Conservation (phyloP, 2,113 vertebrate species). For the Ptilorrhoa leucosticta region DNA sequence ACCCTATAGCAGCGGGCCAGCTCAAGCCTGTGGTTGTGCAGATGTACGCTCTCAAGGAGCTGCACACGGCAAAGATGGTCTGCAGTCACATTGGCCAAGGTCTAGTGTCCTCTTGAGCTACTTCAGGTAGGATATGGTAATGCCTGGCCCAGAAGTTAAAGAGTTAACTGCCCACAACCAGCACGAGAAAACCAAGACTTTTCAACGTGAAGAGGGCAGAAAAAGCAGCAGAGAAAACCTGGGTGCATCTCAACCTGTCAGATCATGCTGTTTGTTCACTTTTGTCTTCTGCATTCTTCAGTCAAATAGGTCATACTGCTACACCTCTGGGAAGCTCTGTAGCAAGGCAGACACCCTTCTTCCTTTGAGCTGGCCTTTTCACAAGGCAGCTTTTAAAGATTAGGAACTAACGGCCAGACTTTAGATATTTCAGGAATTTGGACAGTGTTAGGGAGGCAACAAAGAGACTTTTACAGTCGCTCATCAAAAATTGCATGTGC, state of each 20-base stretch:
- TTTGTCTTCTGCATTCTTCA: background rate
- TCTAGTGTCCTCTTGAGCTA: background rate
- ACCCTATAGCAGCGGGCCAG: background rate
- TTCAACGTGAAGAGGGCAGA: background rate
- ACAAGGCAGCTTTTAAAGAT: constrained; percentile 21
- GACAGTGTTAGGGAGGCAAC: background rate
- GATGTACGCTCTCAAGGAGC: background rate
- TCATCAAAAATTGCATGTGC: background rate
- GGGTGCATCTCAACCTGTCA: background rate
- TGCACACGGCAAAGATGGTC: background rate
- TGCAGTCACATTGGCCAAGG: background rate
- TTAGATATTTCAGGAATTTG: background rate
- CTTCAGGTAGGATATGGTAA: background rate
- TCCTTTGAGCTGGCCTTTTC: background rate
- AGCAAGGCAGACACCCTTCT: background rate
- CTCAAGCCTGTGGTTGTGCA: background rate
- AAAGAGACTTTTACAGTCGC: background rate
- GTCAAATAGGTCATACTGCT: background rate
- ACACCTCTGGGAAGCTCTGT: constrained; percentile 8
- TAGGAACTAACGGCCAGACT: background rate
- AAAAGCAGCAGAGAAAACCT: background rate
- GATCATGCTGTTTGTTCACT: background rate
- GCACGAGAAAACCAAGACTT: background rate
- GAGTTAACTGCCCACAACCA: background rate
- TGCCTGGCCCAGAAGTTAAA: background rate